A percentile compares a stretch with the other conserved stretches of the same genome.
Conservation (phyloP, 2,113 vertebrate species). For the Tragulus kanchil region DNA sequence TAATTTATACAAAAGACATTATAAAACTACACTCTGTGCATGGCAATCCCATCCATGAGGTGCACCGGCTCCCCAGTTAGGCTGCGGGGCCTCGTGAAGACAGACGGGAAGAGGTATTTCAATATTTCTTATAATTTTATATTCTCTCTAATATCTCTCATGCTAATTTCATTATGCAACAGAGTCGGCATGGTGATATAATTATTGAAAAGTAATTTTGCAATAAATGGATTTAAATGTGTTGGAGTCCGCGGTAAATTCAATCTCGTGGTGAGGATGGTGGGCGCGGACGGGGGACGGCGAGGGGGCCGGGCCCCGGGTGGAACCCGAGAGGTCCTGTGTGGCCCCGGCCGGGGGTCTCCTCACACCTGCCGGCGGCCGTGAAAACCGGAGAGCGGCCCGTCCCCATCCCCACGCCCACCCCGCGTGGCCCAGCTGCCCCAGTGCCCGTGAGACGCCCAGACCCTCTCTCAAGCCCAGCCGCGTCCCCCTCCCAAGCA, state of each 20-base stretch:
- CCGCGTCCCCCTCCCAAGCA: not conserved
- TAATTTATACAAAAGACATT: constrained; percentile 91
- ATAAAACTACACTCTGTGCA: constrained; percentile 86
- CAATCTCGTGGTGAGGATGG: constrained; percentile 87
- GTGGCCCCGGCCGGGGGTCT: constrained; percentile 65
- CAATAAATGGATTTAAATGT: constrained; percentile 93
- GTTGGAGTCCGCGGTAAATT: constrained; percentile 89
- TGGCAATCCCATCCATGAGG: constrained; percentile 84
- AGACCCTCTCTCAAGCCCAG: accelerated
- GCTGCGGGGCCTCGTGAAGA: constrained; percentile 83
- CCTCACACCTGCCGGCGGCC: constrained; percentile 81
- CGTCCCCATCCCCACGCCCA: accelerated
- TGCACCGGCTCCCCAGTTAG: constrained; percentile 85
- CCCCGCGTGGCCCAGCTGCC: constrained; percentile 20
- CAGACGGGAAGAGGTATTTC: constrained; percentile 87
- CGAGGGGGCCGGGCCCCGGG: constrained; percentile 41
- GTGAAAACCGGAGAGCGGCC: accelerated
- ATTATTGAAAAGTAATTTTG: constrained; percentile 94
- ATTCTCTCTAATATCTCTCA: constrained; percentile 90
- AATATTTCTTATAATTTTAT: constrained; percentile 92
- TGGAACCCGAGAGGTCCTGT: constrained; percentile 83
- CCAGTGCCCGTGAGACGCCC: accelerated
- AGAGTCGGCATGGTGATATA: constrained; percentile 90
- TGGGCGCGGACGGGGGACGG: constrained; percentile 77
- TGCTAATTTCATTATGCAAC: constrained; percentile 92